phyloP scores from a whole-genome alignment of 2,113 vertebrate genomes.

The Cyprinodon tularosa region DNA sequence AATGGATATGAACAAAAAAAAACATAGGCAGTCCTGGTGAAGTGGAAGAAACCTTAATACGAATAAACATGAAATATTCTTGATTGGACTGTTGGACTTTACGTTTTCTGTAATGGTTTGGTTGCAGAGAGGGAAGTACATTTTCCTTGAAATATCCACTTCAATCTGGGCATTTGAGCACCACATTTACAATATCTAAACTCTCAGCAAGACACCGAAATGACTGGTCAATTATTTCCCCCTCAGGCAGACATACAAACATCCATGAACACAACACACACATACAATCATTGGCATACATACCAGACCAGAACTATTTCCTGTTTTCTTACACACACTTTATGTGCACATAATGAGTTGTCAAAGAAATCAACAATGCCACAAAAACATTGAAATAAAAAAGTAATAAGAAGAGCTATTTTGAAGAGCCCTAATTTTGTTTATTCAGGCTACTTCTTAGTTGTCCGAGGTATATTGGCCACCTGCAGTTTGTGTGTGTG shows the following conservation, averaged over 20 bases:
- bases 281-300: conserved; percentile 23
- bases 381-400: background rate
- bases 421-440: background rate
- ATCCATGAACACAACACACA: conserved; percentile 32
- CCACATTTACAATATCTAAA: conserved; percentile 61
- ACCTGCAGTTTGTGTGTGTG: background rate
- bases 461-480: background rate
- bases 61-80: conserved; percentile 41
- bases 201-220: conserved; percentile 33
- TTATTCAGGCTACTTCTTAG: background rate
- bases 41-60: conserved; percentile 46
- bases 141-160: conserved; percentile 60
- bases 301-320: conserved; percentile 11
- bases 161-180: conserved; percentile 42
- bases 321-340: background rate
- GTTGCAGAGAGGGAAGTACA: conserved; percentile 48
- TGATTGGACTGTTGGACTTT: conserved; percentile 69
- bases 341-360: background rate
- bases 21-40: conserved; percentile 38
- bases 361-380: background rate
- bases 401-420: background rate
- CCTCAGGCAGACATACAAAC: conserved; percentile 33
- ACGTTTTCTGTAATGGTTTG: conserved; percentile 56
- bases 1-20: conserved; percentile 42
- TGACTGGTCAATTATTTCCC: conserved; percentile 61